Conservation (phyloP, 2,888 invertebrate species). For the Lepeophtheirus nordmannii region DNA sequence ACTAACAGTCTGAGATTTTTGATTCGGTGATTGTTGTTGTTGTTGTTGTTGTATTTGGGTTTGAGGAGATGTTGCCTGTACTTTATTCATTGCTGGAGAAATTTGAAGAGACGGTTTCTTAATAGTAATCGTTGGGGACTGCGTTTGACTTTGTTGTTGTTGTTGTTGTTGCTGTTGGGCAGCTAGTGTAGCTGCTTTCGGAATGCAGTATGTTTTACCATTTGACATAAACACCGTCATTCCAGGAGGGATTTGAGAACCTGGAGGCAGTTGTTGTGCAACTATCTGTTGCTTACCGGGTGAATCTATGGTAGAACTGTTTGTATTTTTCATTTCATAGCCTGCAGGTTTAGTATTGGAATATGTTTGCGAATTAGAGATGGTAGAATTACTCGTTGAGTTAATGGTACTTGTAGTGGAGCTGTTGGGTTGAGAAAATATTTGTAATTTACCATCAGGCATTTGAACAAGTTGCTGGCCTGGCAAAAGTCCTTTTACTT, state of each 20-base stretch:
- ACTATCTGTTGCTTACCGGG: conserved; percentile 15
- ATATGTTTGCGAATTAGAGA: not conserved
- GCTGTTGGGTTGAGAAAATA: conserved; percentile 43
- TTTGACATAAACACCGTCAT: conserved; percentile 19
- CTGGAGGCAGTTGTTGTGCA: conserved; percentile 5
- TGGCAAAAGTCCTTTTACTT: conserved; percentile 74
- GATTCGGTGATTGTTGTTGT: not conserved
- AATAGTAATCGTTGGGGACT: not conserved
- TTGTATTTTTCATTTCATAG: conserved; percentile 25
- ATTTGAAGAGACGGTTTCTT: not conserved
- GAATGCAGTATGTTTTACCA: conserved; percentile 22
- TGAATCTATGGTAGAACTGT: conserved; percentile 6
- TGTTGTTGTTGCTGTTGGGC: conserved; percentile 33
- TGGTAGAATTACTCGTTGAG: not conserved
- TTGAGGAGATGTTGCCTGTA: not conserved
- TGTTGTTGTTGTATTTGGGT: conserved; percentile 2
- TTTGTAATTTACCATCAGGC: conserved; percentile 81
- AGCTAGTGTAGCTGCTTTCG: conserved; percentile 37
- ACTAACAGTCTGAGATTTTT: conserved; percentile 1
- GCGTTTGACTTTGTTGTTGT: conserved; percentile 12
- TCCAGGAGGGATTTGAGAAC: conserved; percentile 11
- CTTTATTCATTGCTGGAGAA: not conserved
- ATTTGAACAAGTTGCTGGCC: conserved; percentile 84
- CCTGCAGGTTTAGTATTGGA: conserved; percentile 24
- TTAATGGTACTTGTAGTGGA: conserved; percentile 13